Percentiles rank a stretch among this genome's conserved stretches.
These are phyloP conservation scores for Asobara japonica DNA, from an alignment of 1,140 invertebrate genomes.

Conservation along the genomic window DNA sequence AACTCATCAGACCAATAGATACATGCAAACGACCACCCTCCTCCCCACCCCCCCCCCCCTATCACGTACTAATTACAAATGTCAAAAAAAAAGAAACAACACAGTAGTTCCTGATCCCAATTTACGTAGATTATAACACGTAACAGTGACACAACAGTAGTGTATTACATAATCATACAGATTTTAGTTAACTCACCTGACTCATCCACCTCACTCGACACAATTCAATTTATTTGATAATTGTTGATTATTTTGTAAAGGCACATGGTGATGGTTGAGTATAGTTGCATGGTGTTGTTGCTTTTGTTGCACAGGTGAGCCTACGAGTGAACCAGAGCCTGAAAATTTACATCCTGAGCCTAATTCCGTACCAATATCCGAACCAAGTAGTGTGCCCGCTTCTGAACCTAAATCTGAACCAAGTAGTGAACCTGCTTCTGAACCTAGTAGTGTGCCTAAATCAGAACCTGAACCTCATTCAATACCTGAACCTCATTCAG, in stretches of 20 bases:
- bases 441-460: too few species aligned
- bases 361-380: conserved; percentile 49
- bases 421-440: conserved; percentile 46
- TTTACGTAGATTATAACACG: conserved; percentile 2
- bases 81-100: too few species aligned
- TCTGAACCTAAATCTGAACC: conserved; percentile 52
- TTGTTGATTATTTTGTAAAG: background rate
- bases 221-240: background rate
- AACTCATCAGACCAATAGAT: too few species aligned
- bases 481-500: conserved; percentile 45
- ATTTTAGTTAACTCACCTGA: background rate
- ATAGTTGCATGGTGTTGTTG: conserved; percentile 62
- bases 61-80: too few species aligned
- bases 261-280: conserved; percentile 61
- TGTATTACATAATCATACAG: conserved; percentile 7
- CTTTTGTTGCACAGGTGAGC: conserved; percentile 65
- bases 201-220: conserved; percentile 5
- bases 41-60: too few species aligned
- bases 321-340: conserved; percentile 41
- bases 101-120: background rate
- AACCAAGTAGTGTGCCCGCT: conserved; percentile 48
- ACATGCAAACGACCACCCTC: too few species aligned
- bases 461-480: conserved; percentile 58
- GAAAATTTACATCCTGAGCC: conserved; percentile 20
- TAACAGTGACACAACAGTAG: background rate